A percentile compares a stretch with the other conserved stretches of the same genome.
phyloP scores from a whole-genome alignment of 2,888 invertebrate genomes.

The Hetaerina titia region DNA sequence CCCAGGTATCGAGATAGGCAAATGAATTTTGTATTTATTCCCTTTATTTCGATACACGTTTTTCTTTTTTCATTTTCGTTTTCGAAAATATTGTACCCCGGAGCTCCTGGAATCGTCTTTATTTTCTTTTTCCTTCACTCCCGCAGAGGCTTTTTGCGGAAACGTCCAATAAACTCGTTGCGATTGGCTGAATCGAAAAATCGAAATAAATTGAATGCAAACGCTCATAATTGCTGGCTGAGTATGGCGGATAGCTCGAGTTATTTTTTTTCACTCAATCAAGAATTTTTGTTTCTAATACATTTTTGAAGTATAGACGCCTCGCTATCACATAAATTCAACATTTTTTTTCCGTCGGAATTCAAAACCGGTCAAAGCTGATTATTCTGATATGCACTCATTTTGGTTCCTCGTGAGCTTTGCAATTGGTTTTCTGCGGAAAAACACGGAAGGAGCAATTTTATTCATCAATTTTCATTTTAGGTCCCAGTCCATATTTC shows the following conservation, averaged over 20 bases:
- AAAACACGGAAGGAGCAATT: background rate
- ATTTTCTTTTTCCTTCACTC: background rate
- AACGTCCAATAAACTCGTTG: background rate
- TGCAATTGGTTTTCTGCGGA: background rate
- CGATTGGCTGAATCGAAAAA: slow-evolving; percentile 36
- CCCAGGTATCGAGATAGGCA: slow-evolving; percentile 1
- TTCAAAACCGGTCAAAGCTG: background rate
- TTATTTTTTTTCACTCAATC: background rate
- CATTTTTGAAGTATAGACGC: background rate
- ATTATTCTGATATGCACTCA: background rate
- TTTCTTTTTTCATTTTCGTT: background rate
- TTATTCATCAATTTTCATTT: background rate
- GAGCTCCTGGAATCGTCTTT: slow-evolving; percentile 16
- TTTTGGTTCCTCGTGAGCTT: background rate
- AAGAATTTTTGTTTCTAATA: no score
- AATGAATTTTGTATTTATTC: slow-evolving; percentile 24
- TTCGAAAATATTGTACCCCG: slow-evolving; percentile 34
- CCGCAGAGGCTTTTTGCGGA: background rate
- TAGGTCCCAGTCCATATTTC: background rate
- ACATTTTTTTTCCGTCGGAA: background rate
- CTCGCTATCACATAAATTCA: background rate
- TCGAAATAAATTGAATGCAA: slow-evolving; percentile 45
- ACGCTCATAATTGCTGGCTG: slow-evolving; percentile 15
- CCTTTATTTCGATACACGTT: background rate
- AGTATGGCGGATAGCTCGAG: background rate